Base-by-base conservation (phyloP, 2,113 vertebrate species). In the Eulacestoma nigropectus region DNA sequence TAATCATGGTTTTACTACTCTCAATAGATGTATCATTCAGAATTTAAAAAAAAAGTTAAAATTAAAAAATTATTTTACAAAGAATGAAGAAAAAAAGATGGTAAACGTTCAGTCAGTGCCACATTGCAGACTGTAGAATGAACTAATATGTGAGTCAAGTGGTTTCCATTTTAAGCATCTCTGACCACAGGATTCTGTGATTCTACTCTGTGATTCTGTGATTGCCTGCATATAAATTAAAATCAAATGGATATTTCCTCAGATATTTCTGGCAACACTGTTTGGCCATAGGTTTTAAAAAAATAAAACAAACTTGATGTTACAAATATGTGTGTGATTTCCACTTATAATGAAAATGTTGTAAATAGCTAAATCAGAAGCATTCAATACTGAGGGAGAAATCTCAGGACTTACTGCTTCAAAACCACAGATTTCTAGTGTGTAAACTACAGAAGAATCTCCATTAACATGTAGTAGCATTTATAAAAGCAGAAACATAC, bases 351-450 rank as follows among this genome's bases (percentile, higher is more conserved):
- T 82, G 44, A 89, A 82, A 91, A 87, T 52, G 5, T 47, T 81
- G 62, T 75, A 81, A 84, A 87, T 68, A 95, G 41, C 60, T 95
- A 81, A 89, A 94, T 91, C 56, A 87, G 52, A 81, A 87, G 64
- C 75, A 82, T 76, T 87, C 74, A 42, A 1, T 53, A 27, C n/a
- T 73, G 63, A 82, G 21, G 44, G 33, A 89, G 15, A 69, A 91
- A 93, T 82, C 29, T 79, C 19, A 55, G 55, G 67, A 87, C 21
- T 65, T 83, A 49, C 44, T 68, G 26, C 63, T 91, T 89, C 53
- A 93, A 95, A 96, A 49, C 65, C 81, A 79, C 74, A 87, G 42
- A n/a, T 4, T 65, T 91, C 23, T 49, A 95, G 26, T 32, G 46
- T 27, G 11, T 35, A 89, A 91, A 91, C 44, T 69, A 69, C 82